phyloP scores from a whole-genome alignment of 2,888 invertebrate genomes.

The Neoaliturus tenellus region DNA sequence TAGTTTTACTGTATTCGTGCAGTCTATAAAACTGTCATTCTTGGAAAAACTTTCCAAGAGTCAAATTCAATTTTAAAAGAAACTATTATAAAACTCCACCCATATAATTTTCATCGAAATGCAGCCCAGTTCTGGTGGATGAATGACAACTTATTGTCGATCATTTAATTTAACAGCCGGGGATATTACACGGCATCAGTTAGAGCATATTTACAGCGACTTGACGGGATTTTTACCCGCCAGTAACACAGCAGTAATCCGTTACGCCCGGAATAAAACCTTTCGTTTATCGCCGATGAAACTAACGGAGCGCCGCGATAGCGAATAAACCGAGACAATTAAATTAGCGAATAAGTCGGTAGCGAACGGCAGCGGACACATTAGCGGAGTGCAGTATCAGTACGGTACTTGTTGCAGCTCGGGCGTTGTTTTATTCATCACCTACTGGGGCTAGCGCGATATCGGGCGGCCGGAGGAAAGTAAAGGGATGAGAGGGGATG shows the following conservation, averaged over 20 bases:
- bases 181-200: too few relatives aligned
- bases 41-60: not conserved
- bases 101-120: too few relatives aligned
- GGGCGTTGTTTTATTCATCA: slow-evolving; percentile 43
- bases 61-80: not conserved
- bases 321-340: not conserved
- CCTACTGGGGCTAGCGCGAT: not conserved
- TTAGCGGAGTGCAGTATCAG: not conserved
- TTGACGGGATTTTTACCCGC: not conserved
- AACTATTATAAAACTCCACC: too few relatives aligned
- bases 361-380: too few relatives aligned
- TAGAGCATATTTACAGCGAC: not conserved
- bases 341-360: too few relatives aligned
- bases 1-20: not conserved
- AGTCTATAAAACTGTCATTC: not conserved
- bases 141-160: too few relatives aligned
- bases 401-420: slow-evolving; percentile 42
- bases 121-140: too few relatives aligned
- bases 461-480: slow-evolving; percentile 47
- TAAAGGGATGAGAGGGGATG: slow-evolving; percentile 51
- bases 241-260: not conserved
- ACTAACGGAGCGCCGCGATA: not conserved
- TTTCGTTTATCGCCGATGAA: not conserved
- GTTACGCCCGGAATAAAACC: not conserved
- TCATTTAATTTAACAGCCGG: too few relatives aligned